A percentile compares a stretch with the other conserved stretches of the same genome.
phyloP scores from a whole-genome alignment of 2,888 invertebrate genomes.

The Pseudolycoriella hygida region DNA sequence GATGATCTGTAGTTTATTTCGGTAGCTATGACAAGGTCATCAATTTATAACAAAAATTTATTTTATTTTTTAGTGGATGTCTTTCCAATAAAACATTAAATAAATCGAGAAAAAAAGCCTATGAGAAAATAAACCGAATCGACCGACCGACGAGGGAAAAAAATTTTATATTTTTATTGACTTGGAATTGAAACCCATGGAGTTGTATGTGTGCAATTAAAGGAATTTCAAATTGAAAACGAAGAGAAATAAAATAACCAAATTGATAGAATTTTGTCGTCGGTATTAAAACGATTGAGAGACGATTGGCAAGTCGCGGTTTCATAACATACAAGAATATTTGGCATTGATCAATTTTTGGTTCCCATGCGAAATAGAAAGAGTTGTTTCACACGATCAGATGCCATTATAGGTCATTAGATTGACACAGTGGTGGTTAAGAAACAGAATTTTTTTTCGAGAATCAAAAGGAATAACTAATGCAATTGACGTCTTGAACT shows the following conservation, averaged over 20 bases:
- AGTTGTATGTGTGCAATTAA: background rate
- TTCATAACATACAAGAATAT: background rate
- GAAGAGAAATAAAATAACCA: background rate
- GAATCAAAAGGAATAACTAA: no score
- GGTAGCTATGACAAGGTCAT: conserved; percentile 4
- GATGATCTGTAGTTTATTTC: conserved; percentile 5
- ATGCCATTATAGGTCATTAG: background rate
- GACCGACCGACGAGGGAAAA: background rate
- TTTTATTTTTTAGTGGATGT: background rate
- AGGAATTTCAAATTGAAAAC: background rate
- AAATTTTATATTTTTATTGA: background rate
- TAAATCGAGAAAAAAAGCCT: background rate
- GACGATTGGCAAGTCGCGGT: conserved; percentile 1
- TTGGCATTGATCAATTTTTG: background rate
- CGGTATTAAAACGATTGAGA: background rate
- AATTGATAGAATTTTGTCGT: background rate
- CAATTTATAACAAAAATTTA: background rate
- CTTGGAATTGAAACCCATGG: background rate
- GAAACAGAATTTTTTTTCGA: no score
- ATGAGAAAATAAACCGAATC: background rate
- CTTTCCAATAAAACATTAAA: background rate
- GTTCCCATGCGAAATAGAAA: conserved; percentile 2
- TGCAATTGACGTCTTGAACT: no score
- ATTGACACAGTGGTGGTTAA: no score
- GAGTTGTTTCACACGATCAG: conserved; percentile 2